Percentiles rank a stretch among this genome's conserved stretches.
These are phyloP conservation scores for Hyppa rectilinea DNA, from an alignment of 2,888 invertebrate species.

Conservation along the genomic window DNA sequence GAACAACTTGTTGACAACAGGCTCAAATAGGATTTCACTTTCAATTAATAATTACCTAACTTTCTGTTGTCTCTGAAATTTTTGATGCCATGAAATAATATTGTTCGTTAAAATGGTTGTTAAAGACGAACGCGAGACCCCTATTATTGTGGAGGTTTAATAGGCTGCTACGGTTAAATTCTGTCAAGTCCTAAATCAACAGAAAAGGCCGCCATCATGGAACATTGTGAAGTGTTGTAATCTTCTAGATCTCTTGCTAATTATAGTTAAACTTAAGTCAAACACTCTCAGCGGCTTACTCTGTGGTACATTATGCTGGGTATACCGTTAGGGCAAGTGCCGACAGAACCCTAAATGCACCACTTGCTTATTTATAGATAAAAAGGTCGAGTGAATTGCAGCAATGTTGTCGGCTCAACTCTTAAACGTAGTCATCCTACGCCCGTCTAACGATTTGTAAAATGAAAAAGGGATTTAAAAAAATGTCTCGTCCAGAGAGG, in stretches of 20 bases:
- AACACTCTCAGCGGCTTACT: slow-evolving; percentile 78
- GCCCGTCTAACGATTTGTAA: slow-evolving; percentile 81
- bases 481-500: slow-evolving; percentile 75
- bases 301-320: slow-evolving; percentile 65
- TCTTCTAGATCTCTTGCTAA: slow-evolving; percentile 86
- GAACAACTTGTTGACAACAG: slow-evolving; percentile 75
- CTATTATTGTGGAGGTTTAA: slow-evolving; percentile 71
- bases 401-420: slow-evolving; percentile 72
- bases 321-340: slow-evolving; percentile 51
- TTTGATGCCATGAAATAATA: slow-evolving; percentile 54
- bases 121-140: slow-evolving; percentile 50
- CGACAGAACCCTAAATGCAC: slow-evolving; percentile 45
- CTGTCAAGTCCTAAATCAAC: slow-evolving; percentile 87
- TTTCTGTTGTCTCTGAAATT: slow-evolving; percentile 52
- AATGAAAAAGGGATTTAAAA: slow-evolving; percentile 81
- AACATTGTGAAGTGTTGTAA: slow-evolving; percentile 83
- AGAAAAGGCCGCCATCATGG: slow-evolving; percentile 77
- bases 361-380: slow-evolving; percentile 34
- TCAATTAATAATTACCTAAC: slow-evolving; percentile 71
- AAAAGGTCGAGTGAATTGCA: slow-evolving; percentile 42
- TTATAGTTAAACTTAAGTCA: slow-evolving; percentile 86
- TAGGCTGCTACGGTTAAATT: slow-evolving; percentile 79
- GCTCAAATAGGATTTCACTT: slow-evolving; percentile 70
- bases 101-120: slow-evolving; percentile 29
- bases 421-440: slow-evolving; percentile 71